Evolutionary conservation across 2,888 invertebrate species (phyloP), one percentile per base, ranked within the genome.

Genomic region (Pyrrhia umbra): DNA sequence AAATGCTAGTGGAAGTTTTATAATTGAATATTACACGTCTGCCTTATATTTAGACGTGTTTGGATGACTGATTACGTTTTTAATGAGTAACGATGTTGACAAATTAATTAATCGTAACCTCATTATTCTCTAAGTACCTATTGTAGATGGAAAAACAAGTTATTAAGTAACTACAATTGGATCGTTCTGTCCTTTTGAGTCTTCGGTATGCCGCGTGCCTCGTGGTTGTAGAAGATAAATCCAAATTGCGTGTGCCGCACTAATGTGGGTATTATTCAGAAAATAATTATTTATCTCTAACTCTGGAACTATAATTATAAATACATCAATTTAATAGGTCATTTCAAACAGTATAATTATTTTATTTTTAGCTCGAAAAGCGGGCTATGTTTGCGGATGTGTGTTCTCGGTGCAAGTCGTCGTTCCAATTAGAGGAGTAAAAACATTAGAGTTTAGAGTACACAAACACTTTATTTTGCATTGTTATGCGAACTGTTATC

Each of bases 311-410:
- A 27, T 21, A 52, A 16, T 9, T 10, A 37, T 15, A 25, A 27
- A 34, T 8, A 56, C 21, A 56, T 30, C 25, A 34, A 51, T 23
- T 57, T 50, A 27, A 20, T 76, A 59, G 77, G 77, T 47, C 67
- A 58, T 69, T 60, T 58, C 15, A 43, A 65, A 75, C 51, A 55
- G 45, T 45, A 49, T 16, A 9, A 16, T 46, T 20, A 61, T 8
- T 47, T 45, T 73, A 56, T 79, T 69, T 76, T 70, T 68, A 50
- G 54, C 61, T 55, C 25, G 15, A 57, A 52, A 67, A 62, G 45
- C 62, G 56, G 58, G 58, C 46, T 67, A 16, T 79, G 77, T 79
- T 77, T 76, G 67, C 65, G 74, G 64, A 70, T 69, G 61, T 59
- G 43, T 42, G 63, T 58, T 61, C 40, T 64, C 45, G 20, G 52